These are phyloP conservation scores for Indicator maculatus DNA, from an alignment of 2,113 vertebrate genomes.

Conservation along the genomic window DNA sequence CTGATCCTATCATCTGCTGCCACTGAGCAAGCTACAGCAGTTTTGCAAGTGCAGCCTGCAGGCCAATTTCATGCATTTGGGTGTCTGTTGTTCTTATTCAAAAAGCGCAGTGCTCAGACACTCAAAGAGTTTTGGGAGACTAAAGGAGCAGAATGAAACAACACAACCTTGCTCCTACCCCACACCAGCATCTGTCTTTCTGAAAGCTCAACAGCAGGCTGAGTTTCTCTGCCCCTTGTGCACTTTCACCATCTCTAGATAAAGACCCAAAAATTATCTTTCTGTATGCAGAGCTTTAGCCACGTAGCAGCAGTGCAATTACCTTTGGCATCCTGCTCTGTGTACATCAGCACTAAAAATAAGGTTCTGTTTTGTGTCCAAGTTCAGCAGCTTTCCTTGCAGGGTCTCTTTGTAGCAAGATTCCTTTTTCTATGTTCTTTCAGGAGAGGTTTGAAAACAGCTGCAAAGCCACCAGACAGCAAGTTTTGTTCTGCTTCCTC, in stretches of 20 bases:
- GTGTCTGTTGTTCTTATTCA: too few relatives aligned
- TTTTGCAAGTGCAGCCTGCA: too few relatives aligned
- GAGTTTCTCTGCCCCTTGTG: accelerated
- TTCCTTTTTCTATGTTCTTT: not conserved
- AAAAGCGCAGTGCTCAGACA: too few relatives aligned
- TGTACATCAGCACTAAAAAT: accelerated
- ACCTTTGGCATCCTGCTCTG: not conserved
- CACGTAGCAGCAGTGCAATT: accelerated
- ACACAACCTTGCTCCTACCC: too few relatives aligned
- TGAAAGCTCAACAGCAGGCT: not conserved
- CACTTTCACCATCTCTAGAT: not conserved
- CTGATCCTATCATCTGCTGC: too few relatives aligned
- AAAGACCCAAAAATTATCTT: not conserved
- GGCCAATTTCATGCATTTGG: too few relatives aligned
- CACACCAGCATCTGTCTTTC: not conserved
- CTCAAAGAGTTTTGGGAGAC: too few relatives aligned
- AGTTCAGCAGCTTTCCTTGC: not conserved
- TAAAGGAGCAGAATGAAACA: too few relatives aligned
- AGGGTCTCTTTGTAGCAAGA: not conserved
- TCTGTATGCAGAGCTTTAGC: not conserved
- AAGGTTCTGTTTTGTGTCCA: accelerated
- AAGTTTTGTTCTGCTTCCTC: not conserved
- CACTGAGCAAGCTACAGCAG: too few relatives aligned
- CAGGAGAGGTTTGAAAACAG: not conserved
- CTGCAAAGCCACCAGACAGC: not conserved